These are phyloP conservation scores for Anomalospiza imberbis DNA, from an alignment of 2,797 vertebrate species.

Conservation along the genomic window DNA sequence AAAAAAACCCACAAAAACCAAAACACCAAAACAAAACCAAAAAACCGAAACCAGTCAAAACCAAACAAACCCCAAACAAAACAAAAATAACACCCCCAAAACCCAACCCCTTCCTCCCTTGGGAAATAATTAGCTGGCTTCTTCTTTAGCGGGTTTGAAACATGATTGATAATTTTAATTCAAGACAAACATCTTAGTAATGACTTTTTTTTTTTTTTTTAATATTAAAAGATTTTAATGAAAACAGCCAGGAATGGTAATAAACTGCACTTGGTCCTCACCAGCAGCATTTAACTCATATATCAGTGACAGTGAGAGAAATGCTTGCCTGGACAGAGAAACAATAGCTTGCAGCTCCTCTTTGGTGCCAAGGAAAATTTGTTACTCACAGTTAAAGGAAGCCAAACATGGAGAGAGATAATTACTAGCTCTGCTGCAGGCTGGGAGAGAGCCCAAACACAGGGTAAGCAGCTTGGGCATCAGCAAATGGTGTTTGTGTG, in stretches of 20 bases:
- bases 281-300: rapidly evolving
- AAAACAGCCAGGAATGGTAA: background rate
- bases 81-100: rapidly evolving
- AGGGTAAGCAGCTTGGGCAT: background rate
- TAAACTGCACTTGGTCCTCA: background rate
- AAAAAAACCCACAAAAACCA: background rate
- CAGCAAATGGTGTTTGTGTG: background rate
- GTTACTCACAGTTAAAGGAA: constrained; percentile 20
- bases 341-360: constrained; percentile 20
- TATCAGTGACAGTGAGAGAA: background rate
- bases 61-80: background rate
- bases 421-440: constrained; percentile 20
- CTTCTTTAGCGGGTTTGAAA: background rate
- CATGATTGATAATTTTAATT: background rate
- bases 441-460: constrained; percentile 15
- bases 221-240: background rate
- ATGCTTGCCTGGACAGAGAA: background rate
- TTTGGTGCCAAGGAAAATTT: constrained; percentile 46
- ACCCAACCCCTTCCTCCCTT: background rate
- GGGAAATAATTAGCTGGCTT: background rate
- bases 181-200: background rate
- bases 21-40: background rate
- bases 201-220: background rate
- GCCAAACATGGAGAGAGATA: background rate
- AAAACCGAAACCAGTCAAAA: background rate